These are phyloP conservation scores for Molothrus aeneus DNA, from an alignment of 2,797 vertebrate species.

Conservation along the genomic window DNA sequence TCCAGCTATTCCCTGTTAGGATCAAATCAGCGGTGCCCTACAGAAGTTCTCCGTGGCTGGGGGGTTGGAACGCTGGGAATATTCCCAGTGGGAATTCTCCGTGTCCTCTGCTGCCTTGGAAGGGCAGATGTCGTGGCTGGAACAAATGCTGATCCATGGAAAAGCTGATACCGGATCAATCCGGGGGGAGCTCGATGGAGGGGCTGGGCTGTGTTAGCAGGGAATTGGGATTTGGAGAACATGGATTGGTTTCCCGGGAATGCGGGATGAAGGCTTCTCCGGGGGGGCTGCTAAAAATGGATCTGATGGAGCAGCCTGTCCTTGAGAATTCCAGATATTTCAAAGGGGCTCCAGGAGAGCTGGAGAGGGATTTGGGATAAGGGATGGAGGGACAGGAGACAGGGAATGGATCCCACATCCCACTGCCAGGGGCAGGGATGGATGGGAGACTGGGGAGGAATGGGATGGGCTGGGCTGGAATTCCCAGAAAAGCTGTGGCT, in stretches of 20 bases:
- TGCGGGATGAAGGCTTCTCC: fast-evolving
- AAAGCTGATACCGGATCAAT: not conserved
- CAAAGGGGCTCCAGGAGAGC: not conserved
- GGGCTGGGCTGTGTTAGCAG: not conserved
- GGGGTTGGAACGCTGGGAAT: fast-evolving
- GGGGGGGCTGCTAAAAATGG: fast-evolving
- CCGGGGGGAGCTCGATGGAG: not conserved
- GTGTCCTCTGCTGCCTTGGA: not conserved
- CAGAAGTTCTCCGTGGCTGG: fast-evolving
- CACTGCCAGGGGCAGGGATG: not conserved
- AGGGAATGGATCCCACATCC: not conserved
- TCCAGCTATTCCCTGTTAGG: fast-evolving
- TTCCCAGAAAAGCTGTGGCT: not conserved
- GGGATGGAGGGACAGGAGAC: not conserved
- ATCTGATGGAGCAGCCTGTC: fast-evolving
- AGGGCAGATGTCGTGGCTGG: not conserved
- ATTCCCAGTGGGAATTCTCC: fast-evolving
- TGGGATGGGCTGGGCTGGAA: not conserved
- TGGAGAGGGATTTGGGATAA: not conserved
- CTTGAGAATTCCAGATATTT: not conserved
- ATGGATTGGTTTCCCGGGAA: not conserved
- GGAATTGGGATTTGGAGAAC: not conserved
- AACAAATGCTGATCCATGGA: not conserved
- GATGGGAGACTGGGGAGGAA: not conserved
- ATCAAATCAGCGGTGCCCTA: fast-evolving